Conservation (phyloP, 2,113 vertebrate species). For the Chaetodon trifascialis region DNA sequence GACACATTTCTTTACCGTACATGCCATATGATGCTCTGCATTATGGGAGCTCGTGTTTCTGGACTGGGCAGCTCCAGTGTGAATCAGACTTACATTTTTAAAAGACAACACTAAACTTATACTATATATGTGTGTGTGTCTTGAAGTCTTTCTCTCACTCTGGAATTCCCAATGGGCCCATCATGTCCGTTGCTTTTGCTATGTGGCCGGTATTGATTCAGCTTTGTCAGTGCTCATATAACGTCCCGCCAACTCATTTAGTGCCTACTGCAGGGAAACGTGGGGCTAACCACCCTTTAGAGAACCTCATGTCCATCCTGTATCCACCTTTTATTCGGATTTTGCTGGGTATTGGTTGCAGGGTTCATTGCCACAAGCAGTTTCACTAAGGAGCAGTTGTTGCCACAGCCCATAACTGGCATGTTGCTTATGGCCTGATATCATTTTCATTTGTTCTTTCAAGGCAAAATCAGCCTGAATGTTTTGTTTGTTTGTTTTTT, state of each 20-base stretch:
- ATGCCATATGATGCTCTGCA: not conserved
- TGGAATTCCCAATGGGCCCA: conserved; percentile 19
- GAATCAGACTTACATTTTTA: not conserved
- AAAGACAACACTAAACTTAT: not conserved
- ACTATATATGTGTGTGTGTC: not conserved
- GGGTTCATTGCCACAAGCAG: conserved; percentile 1
- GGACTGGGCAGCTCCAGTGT: not conserved
- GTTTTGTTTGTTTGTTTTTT: not conserved
- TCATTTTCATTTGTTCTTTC: not conserved
- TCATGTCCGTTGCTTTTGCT: conserved; percentile 6
- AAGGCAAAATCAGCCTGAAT: not conserved
- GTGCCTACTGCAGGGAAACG: conserved; percentile 21
- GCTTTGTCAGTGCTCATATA: conserved; percentile 3
- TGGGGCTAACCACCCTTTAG: not conserved
- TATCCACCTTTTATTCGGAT: conserved; percentile 17
- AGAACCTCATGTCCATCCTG: not conserved
- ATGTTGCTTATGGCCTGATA: not conserved
- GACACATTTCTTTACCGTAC: too few species aligned
- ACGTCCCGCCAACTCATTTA: conserved; percentile 18
- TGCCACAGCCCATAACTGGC: not conserved
- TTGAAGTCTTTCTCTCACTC: conserved; percentile 7
- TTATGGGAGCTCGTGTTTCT: too few species aligned
- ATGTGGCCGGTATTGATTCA: conserved; percentile 32
- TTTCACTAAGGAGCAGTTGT: conserved; percentile 8
- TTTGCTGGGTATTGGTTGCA: conserved; percentile 26